Evolutionary conservation across 2,113 vertebrate species (phyloP), one percentile per base, ranked within the genome.

Genomic region (Chlamydotis undulata): DNA sequence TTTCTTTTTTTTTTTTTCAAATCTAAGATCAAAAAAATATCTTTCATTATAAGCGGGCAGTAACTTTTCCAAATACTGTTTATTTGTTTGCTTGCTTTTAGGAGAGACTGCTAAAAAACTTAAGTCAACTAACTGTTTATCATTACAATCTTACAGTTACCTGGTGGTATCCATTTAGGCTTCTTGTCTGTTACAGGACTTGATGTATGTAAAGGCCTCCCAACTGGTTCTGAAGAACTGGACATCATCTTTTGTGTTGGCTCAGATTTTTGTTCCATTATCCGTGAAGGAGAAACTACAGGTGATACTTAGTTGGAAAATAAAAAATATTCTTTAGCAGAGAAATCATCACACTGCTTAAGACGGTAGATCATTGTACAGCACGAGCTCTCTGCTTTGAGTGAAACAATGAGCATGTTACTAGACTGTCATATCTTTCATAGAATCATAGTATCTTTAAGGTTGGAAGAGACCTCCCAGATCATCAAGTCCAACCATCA

Each of bases 141-240:
- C 83, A 25, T 37, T 78, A 37, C 22, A 73, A 43, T 55, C 29
- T 69, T 21, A 41, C 4, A 79, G 12, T 13, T 98, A 99, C 99
- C 99, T 98, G 99, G 99, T 25, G 99, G 99, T 91, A 95, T 98
- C 99, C 99, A 99, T 92, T 98, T 99, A 22, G 98, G 97, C 24
- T 97, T 93, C 95, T 88, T 98, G 60, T 96, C 96, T 80, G 92
- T 86, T 93, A 95, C 63, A 89, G 98, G 98, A 85, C 92, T 98
- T 87, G 97, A 28, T 49, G 91, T 87, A 92, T 97, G 43, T 43
- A 90, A 47, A 94, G 84, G 96, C 90, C 96, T 97, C 77, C 93
- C 94, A 67, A 86, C 7, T 45, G 88, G 59, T 56, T 85, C 92
- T 60, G 90, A 90, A 95, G 93, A 77, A 85, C 33, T 53, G 61